phyloP scores from a whole-genome alignment of 2,888 invertebrate species.

The Drosophila suboccidentalis region DNA sequence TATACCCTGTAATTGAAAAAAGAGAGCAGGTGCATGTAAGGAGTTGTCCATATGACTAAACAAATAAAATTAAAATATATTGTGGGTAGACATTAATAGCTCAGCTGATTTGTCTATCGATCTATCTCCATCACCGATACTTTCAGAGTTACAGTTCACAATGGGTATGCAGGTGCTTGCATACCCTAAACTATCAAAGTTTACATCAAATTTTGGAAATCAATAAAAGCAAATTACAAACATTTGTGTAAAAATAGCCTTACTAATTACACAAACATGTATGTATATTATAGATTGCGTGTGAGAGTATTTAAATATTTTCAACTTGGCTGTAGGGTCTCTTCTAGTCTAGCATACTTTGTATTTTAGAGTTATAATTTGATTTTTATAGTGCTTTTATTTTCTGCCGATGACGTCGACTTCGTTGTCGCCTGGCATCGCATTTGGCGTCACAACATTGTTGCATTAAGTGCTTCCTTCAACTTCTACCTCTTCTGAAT shows the following conservation, averaged over 20 bases:
- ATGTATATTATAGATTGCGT: constrained; percentile 7
- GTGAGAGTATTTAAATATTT: neutral
- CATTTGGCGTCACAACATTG: constrained; percentile 31
- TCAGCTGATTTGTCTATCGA: neutral
- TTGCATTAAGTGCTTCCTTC: constrained; percentile 30
- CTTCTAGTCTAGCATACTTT: neutral
- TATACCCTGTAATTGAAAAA: constrained; percentile 30
- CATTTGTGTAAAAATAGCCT: neutral
- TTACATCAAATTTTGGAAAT: constrained; percentile 1
- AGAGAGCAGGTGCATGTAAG: constrained; percentile 2
- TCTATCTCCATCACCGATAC: neutral
- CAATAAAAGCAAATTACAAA: constrained; percentile 9
- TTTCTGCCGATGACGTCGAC: constrained; percentile 65
- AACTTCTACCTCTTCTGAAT: constrained; percentile 13
- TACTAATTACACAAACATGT: neutral
- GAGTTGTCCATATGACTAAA: neutral
- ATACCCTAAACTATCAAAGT: neutral
- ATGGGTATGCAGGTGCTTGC: neutral
- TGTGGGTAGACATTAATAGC: neutral
- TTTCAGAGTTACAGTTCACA: neutral
- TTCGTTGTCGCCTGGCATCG: constrained; percentile 13
- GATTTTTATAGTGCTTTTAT: constrained; percentile 67
- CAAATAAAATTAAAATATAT: neutral
- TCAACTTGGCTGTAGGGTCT: constrained; percentile 3
- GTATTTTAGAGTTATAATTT: neutral